Base-by-base conservation (phyloP, 2,888 invertebrate species). In the Ischnura elegans region DNA sequence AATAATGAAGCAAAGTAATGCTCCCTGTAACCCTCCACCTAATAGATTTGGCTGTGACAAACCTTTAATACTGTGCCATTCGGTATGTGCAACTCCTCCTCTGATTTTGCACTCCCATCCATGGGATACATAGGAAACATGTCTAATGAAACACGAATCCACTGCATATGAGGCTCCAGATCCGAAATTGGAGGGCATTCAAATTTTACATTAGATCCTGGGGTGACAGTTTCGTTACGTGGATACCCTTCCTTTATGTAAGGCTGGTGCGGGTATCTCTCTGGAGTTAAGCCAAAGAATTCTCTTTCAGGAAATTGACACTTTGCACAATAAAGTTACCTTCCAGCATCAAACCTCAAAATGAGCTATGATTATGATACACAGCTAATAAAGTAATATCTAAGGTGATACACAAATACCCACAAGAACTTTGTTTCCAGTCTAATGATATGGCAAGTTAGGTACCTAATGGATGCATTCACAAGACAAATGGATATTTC, bases 151-250 rank as follows among this genome's bases (percentile, higher is more conserved):
- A 97, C 96, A 95, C 96, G 97, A 94, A 98, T 95, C 99, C 99
- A 99, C 95, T 97, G 97, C 93, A 99, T 97, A 95, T 97, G 97
- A 0, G 99, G 98, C 95, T 98, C 98, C 94, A 98, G 96, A 95
- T 99, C 99, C 66, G 98, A 98, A 93, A 98, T 96, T 87, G 98
- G 97, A n/a, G 97, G 97, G 96, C 99, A 99, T 94, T 97, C 97
- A 95, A 99, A 97, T 51, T 95, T 96, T 55, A 97, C 98, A 42
- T 97, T 97, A 93, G 97, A 97, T 95, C 98, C 98, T 93, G 98
- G 96, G 94, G 97, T 95, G 42, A 97, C 98, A 2, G 99, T 99
- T 95, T 97, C 96, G 96, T 99, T 99, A 95, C 97, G 97, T 51
- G 98, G 98, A 96, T 97, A 97, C 94, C 97, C 98, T 95, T 97